Conservation (phyloP, 1,140 invertebrate genomes). For the Bombus balteatus region DNA sequence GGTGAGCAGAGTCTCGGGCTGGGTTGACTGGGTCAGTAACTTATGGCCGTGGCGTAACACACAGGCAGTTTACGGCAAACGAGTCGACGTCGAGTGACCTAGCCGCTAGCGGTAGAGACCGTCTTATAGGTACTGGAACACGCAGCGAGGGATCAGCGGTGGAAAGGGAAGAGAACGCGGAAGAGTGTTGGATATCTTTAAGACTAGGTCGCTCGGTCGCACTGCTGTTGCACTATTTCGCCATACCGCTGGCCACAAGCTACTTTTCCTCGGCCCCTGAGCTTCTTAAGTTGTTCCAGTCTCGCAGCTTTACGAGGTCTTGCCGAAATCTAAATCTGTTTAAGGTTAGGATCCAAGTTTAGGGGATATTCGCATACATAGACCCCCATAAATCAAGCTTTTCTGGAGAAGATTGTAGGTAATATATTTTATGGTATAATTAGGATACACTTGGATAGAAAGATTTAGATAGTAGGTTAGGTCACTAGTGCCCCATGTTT, state of each 20-base stretch:
- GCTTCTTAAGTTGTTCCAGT: background rate
- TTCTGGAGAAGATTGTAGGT: background rate
- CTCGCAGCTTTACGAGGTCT: background rate
- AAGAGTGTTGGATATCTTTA: conserved; percentile 80
- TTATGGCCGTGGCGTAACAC: conserved; percentile 59
- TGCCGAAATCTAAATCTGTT: background rate
- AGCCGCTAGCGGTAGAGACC: conserved; percentile 71
- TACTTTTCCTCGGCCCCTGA: conserved; percentile 54
- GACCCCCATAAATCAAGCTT: background rate
- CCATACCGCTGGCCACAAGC: conserved; percentile 56
- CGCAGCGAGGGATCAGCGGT: conserved; percentile 59
- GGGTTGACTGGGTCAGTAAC: conserved; percentile 76
- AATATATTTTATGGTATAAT: background rate
- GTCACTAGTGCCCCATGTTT: background rate
- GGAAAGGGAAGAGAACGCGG: conserved; percentile 82
- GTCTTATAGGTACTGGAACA: conserved; percentile 60
- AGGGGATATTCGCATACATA: background rate
- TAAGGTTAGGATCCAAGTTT: background rate
- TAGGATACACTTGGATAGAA: background rate
- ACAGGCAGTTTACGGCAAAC: conserved; percentile 54
- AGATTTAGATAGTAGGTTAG: background rate
- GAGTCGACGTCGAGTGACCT: conserved; percentile 70
- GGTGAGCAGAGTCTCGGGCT: conserved; percentile 24
- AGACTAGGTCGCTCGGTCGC: conserved; percentile 82
- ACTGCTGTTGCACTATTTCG: conserved; percentile 79